phyloP scores from a whole-genome alignment of 2,113 vertebrate species.

The Vidua macroura region DNA sequence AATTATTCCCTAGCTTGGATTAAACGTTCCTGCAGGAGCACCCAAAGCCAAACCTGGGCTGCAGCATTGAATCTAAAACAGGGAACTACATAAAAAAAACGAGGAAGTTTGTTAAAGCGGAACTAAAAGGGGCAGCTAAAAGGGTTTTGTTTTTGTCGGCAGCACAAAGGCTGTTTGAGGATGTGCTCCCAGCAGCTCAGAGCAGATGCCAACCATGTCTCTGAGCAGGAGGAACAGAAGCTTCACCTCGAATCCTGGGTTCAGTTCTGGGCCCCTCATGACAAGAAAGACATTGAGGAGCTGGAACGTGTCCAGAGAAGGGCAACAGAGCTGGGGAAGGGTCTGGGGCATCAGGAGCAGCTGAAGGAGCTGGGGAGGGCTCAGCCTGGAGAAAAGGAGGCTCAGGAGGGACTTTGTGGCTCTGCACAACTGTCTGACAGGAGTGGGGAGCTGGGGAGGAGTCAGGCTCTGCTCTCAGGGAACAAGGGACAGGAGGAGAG shows the following conservation, averaged over 20 bases:
- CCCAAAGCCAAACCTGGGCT: background rate
- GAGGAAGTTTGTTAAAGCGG: constrained; percentile 34
- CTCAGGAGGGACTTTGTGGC: background rate
- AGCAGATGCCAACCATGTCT: background rate
- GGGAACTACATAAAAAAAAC: constrained; percentile 4
- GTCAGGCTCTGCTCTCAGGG: background rate
- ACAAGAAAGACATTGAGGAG: background rate
- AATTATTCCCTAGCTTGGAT: background rate
- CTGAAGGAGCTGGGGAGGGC: background rate
- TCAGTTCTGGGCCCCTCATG: background rate
- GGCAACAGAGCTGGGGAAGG: background rate
- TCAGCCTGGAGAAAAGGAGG: background rate
- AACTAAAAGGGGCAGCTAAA: constrained; percentile 17
- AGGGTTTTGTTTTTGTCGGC: background rate
- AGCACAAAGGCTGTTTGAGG: constrained; percentile 42
- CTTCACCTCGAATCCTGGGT: background rate
- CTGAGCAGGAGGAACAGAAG: background rate
- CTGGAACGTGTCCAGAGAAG: background rate
- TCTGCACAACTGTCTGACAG: background rate
- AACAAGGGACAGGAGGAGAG: background rate
- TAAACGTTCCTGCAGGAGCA: background rate
- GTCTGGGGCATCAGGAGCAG: background rate
- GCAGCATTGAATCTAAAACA: background rate
- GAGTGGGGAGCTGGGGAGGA: accelerated
- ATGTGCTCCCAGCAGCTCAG: background rate